Evolutionary conservation across 2,113 vertebrate species (phyloP).

Genomic region (Antechinus stuartii): DNA sequence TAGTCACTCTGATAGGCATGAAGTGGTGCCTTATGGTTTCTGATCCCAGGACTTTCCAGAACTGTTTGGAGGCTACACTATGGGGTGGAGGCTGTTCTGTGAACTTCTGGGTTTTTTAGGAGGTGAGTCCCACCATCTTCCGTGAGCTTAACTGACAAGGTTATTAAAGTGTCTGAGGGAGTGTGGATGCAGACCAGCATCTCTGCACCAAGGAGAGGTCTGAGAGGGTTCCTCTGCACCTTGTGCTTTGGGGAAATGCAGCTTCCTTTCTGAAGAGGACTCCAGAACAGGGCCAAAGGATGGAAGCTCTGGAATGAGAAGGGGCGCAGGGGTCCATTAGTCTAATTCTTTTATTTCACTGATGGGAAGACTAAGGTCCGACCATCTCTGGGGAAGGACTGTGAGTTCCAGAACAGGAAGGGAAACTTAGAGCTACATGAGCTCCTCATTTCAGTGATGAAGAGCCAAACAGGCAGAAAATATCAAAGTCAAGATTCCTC

Average conservation of each 20-base stretch:
- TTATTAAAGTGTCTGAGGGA: neutral
- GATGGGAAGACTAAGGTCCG: neutral
- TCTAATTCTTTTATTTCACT: neutral
- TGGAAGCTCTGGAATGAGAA: neutral
- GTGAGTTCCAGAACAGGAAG: too few species aligned
- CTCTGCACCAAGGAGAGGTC: neutral
- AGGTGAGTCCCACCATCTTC: neutral
- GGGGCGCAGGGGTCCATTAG: too few species aligned
- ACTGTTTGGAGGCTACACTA: neutral
- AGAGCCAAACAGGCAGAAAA: neutral
- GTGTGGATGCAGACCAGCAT: neutral
- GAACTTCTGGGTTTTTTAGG: neutral
- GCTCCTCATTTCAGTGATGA: neutral
- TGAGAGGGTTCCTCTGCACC: neutral
- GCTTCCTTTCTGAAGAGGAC: neutral
- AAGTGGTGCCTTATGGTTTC: too few species aligned
- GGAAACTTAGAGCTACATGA: too few species aligned
- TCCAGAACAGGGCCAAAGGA: neutral
- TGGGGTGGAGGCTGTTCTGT: neutral
- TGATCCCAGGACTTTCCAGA: neutral
- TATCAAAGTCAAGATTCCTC: neutral
- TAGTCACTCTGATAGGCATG: too few species aligned
- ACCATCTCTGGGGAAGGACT: too few species aligned
- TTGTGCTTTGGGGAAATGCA: too few species aligned
- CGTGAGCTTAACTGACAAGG: neutral